phyloP scores from a whole-genome alignment of 2,113 vertebrate species.

The Tinamus guttatus region DNA sequence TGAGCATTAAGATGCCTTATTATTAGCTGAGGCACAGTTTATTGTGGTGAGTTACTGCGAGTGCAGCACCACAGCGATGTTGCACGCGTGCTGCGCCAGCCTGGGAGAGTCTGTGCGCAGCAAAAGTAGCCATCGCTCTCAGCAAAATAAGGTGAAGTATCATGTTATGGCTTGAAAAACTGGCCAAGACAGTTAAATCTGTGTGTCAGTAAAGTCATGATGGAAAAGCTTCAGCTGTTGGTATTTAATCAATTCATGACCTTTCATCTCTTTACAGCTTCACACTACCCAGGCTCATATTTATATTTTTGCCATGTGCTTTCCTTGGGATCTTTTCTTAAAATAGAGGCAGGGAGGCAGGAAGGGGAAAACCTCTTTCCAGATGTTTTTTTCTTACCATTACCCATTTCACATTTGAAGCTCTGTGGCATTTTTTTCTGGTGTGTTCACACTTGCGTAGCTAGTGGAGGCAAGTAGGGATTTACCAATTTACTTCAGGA shows the following conservation, averaged over 20 bases:
- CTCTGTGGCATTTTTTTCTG: not conserved
- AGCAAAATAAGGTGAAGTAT: not conserved
- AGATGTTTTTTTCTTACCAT: not conserved
- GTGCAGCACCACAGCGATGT: not conserved
- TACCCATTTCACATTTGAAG: not conserved
- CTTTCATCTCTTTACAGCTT: conserved; percentile 18
- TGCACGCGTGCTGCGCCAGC: not conserved
- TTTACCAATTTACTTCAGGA: conserved; percentile 36
- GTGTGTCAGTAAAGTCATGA: conserved; percentile 33
- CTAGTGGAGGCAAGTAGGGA: not conserved
- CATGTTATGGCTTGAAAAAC: not conserved
- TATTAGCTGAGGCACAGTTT: not conserved
- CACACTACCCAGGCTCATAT: not conserved
- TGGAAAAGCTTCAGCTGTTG: not conserved
- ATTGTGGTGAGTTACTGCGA: not conserved
- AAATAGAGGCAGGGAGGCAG: not conserved
- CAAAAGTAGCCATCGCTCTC: not conserved
- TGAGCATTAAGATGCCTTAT: not conserved
- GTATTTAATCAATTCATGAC: not conserved
- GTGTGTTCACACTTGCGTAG: not conserved
- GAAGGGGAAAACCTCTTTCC: not conserved
- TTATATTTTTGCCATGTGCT: not conserved
- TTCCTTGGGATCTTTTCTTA: not conserved
- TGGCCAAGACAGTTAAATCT: not conserved
- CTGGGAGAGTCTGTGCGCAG: not conserved